Evolutionary conservation across 1,140 invertebrate species (phyloP).

Genomic region (Drosophila nannoptera): DNA sequence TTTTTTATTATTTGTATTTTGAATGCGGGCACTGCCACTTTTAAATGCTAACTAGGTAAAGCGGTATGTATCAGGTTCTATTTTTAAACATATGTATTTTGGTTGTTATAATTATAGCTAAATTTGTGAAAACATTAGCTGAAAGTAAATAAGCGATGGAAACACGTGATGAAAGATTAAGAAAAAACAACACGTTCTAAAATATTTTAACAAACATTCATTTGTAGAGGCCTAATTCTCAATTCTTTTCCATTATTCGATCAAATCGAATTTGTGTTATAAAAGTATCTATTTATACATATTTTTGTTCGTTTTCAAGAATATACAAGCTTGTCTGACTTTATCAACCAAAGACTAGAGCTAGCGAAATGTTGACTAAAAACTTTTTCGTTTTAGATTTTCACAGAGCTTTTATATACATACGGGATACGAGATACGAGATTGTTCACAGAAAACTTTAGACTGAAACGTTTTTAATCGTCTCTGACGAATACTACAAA

Average conservation of each 20-base stretch:
- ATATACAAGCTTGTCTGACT: conserved; percentile 10
- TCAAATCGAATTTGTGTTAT: conserved; percentile 1
- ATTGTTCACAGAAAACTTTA: conserved; percentile 38
- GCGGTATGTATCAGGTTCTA: conserved; percentile 12
- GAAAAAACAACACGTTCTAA: not conserved
- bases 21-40: conserved; percentile 31
- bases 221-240: not conserved
- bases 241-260: not conserved
- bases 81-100: conserved; percentile 47
- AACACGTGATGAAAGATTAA: conserved; percentile 29
- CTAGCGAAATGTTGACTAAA: conserved; percentile 13
- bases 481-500: conserved; percentile 20
- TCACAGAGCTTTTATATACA: conserved; percentile 34
- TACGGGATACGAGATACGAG: conserved; percentile 17
- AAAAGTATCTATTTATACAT: conserved; percentile 28
- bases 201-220: no score
- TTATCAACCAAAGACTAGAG: conserved; percentile 25
- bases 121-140: conserved; percentile 19
- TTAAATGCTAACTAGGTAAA: conserved; percentile 33
- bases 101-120: conserved; percentile 37
- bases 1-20: conserved; percentile 8
- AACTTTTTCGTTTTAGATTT: conserved; percentile 20
- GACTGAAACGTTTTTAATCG: conserved; percentile 30
- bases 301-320: conserved; percentile 8
- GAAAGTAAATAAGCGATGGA: conserved; percentile 17